phyloP scores from a whole-genome alignment of 2,113 vertebrate species.

The Megaleporinus macrocephalus region DNA sequence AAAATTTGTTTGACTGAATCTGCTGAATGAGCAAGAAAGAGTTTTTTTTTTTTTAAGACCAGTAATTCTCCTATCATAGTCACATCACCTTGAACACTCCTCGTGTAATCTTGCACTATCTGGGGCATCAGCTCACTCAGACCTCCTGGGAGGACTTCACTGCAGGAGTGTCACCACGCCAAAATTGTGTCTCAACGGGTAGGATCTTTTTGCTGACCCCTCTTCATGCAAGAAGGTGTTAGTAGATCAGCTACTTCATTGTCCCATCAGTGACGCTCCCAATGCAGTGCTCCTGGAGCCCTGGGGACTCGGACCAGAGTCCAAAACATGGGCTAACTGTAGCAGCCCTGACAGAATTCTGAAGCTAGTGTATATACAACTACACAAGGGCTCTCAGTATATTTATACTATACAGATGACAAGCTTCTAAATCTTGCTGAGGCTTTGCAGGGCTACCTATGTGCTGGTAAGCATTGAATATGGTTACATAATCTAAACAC shows the following conservation, averaged over 20 bases:
- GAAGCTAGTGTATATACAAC: slow-evolving; percentile 17
- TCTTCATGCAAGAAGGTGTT: slow-evolving; percentile 27
- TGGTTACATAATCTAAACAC: not conserved
- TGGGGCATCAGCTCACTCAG: slow-evolving; percentile 15
- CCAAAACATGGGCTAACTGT: slow-evolving; percentile 57
- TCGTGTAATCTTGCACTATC: slow-evolving; percentile 21
- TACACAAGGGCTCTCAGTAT: not conserved
- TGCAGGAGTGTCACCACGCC: slow-evolving; percentile 10
- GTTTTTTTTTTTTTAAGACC: not conserved
- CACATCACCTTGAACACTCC: slow-evolving; percentile 15
- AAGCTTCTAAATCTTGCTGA: not conserved
- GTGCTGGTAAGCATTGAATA: not conserved
- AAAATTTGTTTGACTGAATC: too few relatives aligned
- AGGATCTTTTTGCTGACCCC: slow-evolving; percentile 49
- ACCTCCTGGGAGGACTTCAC: slow-evolving; percentile 14
- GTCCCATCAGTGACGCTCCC: slow-evolving; percentile 43
- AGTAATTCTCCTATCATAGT: not conserved
- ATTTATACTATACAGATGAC: not conserved
- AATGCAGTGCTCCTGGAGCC: slow-evolving; percentile 38
- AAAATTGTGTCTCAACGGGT: slow-evolving; percentile 7
- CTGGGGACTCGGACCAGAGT: slow-evolving; percentile 27
- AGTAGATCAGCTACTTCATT: slow-evolving; percentile 31
- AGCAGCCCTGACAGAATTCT: slow-evolving; percentile 33
- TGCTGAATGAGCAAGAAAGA: too few relatives aligned
- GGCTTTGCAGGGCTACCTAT: not conserved